Evolutionary conservation across 2,888 invertebrate species (phyloP).

Genomic region (Azorinus chamasolen): DNA sequence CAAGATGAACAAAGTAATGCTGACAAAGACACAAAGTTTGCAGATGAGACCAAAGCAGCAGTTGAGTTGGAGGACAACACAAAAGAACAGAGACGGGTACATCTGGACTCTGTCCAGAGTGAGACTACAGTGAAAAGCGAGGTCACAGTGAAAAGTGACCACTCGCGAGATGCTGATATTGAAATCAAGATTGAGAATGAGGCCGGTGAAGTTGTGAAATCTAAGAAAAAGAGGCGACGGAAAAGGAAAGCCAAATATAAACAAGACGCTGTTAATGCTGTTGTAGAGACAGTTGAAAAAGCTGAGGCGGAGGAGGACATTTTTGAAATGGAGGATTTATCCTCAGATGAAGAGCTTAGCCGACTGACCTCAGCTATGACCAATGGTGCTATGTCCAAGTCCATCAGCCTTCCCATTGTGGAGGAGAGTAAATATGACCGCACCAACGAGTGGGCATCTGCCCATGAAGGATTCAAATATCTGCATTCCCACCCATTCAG

Average conservation of each 20-base stretch:
- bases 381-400: slow-evolving; percentile 62
- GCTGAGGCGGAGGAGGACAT: slow-evolving; percentile 74
- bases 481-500: slow-evolving; percentile 89
- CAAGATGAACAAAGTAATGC: neutral
- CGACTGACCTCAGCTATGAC: slow-evolving; percentile 56
- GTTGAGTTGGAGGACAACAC: neutral
- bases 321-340: slow-evolving; percentile 81
- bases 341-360: slow-evolving; percentile 80
- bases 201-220: slow-evolving; percentile 32
- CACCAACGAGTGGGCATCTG: slow-evolving; percentile 68
- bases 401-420: slow-evolving; percentile 64
- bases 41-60: no score
- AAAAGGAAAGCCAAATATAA: slow-evolving; percentile 37
- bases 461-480: slow-evolving; percentile 64
- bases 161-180: slow-evolving; percentile 47
- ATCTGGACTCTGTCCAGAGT: slow-evolving; percentile 48
- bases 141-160: slow-evolving; percentile 57
- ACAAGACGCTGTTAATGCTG: slow-evolving; percentile 1
- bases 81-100: slow-evolving; percentile 10
- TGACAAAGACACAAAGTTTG: neutral
- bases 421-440: slow-evolving; percentile 69
- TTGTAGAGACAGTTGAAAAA: slow-evolving; percentile 30
- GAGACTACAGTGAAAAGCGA: slow-evolving; percentile 63
- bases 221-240: slow-evolving; percentile 36
- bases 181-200: slow-evolving; percentile 40